Evolutionary conservation across 2,888 invertebrate species (phyloP).

Genomic region (Netelia virgata): DNA sequence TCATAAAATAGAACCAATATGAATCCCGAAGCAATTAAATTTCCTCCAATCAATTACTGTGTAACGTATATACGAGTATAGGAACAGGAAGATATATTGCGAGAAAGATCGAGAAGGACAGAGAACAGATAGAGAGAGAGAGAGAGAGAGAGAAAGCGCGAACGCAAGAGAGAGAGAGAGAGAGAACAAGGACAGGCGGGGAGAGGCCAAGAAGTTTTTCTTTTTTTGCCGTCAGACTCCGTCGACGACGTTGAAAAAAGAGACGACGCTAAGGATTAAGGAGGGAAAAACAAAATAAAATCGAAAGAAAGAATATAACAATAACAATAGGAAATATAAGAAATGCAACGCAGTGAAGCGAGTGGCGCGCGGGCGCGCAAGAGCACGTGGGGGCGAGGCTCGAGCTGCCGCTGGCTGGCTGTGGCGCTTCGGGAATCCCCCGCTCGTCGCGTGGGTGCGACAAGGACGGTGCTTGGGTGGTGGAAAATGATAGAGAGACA

Average conservation of each 20-base stretch:
- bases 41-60: slow-evolving; percentile 3
- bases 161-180: slow-evolving; percentile 48
- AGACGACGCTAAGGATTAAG: slow-evolving; percentile 14
- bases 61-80: not conserved
- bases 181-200: not conserved
- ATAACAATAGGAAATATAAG: slow-evolving; percentile 66
- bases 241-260: slow-evolving; percentile 28
- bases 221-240: slow-evolving; percentile 47
- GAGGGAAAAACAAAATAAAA: slow-evolving; percentile 44
- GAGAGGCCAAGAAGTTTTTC: slow-evolving; percentile 7
- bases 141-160: slow-evolving; percentile 10
- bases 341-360: slow-evolving; percentile 45
- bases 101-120: slow-evolving; percentile 1
- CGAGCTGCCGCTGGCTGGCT: slow-evolving; percentile 18
- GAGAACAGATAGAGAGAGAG: slow-evolving; percentile 41
- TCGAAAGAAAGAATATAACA: slow-evolving; percentile 55
- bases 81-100: not conserved
- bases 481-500: slow-evolving; percentile 32
- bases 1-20: not conserved
- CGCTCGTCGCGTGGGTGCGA: slow-evolving; percentile 60
- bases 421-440: slow-evolving; percentile 61
- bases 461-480: slow-evolving; percentile 46
- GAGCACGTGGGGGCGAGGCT: slow-evolving; percentile 65
- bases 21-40: slow-evolving; percentile 11
- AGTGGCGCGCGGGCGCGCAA: slow-evolving; percentile 64